Percentiles rank a stretch among this genome's conserved stretches.
phyloP scores from a whole-genome alignment of 2,113 vertebrate genomes.

The Sinocyclocheilus grahami region DNA sequence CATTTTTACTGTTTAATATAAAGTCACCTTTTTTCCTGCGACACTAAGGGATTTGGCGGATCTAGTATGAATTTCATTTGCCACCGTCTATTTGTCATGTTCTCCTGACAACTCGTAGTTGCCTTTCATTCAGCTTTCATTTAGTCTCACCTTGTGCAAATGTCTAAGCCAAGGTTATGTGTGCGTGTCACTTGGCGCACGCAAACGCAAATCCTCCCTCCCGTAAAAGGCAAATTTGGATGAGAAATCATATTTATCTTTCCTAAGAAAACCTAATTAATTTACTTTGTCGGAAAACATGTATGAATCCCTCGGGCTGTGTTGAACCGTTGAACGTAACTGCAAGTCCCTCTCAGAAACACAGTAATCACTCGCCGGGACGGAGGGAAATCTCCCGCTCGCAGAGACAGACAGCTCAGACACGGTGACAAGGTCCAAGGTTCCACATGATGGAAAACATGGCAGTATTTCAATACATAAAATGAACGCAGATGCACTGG shows the following conservation, averaged over 20 bases:
- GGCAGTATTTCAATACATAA: conserved; percentile 36
- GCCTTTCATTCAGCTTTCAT: conserved; percentile 51
- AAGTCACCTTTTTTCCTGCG: not conserved
- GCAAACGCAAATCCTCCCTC: not conserved
- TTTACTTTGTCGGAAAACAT: conserved; percentile 75
- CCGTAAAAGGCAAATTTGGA: not conserved
- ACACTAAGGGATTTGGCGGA: conserved; percentile 40
- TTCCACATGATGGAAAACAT: conserved; percentile 50
- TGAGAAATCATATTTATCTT: conserved; percentile 38
- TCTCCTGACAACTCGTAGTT: conserved; percentile 51
- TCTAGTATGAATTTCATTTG: conserved; percentile 49
- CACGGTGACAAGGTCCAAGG: conserved; percentile 44
- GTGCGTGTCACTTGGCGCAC: not conserved
- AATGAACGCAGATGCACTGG: conserved; percentile 31
- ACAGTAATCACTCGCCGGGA: conserved; percentile 68
- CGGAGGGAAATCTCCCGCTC: conserved; percentile 55
- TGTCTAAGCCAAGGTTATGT: conserved; percentile 26
- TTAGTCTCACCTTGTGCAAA: conserved; percentile 46
- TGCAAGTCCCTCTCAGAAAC: conserved; percentile 67
- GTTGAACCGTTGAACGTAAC: conserved; percentile 69
- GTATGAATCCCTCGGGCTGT: conserved; percentile 69
- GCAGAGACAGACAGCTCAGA: conserved; percentile 56
- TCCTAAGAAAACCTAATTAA: conserved; percentile 66
- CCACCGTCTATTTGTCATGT: conserved; percentile 55
- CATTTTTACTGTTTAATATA: conserved; percentile 26